Evolutionary conservation across 1,140 invertebrate genomes (phyloP).

Genomic region (Neuroterus valhalla): DNA sequence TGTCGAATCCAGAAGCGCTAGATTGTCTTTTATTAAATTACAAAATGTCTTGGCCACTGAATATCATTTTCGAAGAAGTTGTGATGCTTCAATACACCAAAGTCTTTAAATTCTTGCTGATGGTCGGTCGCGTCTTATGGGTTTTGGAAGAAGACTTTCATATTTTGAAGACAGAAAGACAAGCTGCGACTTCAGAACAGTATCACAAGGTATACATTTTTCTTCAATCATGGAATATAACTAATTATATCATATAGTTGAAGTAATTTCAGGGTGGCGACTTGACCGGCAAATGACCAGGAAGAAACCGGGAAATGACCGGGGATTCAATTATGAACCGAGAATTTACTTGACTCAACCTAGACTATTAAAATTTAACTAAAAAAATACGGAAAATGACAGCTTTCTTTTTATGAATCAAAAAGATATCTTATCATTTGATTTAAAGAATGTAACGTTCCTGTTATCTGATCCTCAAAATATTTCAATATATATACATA

Average conservation of each 20-base stretch:
- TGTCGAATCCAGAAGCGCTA: slow-evolving; percentile 78
- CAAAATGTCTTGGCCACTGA: slow-evolving; percentile 83
- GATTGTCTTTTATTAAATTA: slow-evolving; percentile 82
- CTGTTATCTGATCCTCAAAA: no score
- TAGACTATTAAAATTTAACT: no score
- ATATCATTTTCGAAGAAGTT: slow-evolving; percentile 83
- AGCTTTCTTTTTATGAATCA: no score
- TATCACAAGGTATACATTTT: slow-evolving; percentile 64
- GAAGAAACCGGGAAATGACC: no score
- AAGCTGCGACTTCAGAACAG: slow-evolving; percentile 59
- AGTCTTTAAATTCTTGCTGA: slow-evolving; percentile 84
- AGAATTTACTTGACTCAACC: no score
- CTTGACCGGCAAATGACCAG: no score
- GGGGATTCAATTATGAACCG: no score
- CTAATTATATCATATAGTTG: slow-evolving; percentile 47
- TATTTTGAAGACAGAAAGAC: slow-evolving; percentile 66
- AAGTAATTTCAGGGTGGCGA: no score
- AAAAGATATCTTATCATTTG: no score
- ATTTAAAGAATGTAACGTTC: no score
- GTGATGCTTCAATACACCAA: slow-evolving; percentile 81
- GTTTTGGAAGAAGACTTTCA: slow-evolving; percentile 81
- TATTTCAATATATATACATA: no score
- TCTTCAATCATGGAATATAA: slow-evolving; percentile 32
- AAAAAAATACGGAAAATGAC: no score
- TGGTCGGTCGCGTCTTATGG: slow-evolving; percentile 84